Conservation (phyloP, 2,797 vertebrate species). For the Notamacropus eugenii region DNA sequence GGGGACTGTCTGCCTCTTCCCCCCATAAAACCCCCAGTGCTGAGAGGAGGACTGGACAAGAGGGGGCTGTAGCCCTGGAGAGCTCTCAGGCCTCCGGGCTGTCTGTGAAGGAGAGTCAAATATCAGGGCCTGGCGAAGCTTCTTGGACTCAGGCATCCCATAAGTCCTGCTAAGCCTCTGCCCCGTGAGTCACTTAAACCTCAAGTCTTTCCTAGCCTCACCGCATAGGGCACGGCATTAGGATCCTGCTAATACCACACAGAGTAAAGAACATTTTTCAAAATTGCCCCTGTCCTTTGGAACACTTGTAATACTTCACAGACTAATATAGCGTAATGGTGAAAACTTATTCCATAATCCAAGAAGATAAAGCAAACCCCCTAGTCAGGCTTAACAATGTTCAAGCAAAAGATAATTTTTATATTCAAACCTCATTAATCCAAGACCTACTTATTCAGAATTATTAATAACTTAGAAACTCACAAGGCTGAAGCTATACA, state of each 20-base stretch:
- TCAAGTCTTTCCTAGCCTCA: too few relatives aligned
- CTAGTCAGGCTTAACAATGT: background rate
- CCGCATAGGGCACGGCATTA: background rate
- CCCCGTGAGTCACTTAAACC: background rate
- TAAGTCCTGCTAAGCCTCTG: background rate
- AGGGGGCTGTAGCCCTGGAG: background rate
- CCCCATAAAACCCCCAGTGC: background rate
- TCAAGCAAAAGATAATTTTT: slow-evolving; percentile 29
- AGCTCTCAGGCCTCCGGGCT: background rate
- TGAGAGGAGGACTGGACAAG: background rate
- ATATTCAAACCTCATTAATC: slow-evolving; percentile 6
- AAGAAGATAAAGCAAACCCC: background rate
- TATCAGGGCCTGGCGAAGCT: background rate
- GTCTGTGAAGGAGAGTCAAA: background rate
- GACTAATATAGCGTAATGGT: slow-evolving; percentile 10
- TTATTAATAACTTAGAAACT: slow-evolving; percentile 46
- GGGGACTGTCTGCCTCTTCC: background rate
- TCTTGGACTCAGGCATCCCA: background rate
- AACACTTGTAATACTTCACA: slow-evolving; percentile 31
- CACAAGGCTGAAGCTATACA: background rate
- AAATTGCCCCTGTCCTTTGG: slow-evolving; percentile 12
- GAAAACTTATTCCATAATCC: background rate
- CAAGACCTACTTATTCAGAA: background rate
- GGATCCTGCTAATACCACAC: background rate
- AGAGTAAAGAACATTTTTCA: background rate